phyloP scores from a whole-genome alignment of 2,113 vertebrate genomes.

The Macheiramphus alcinus region DNA sequence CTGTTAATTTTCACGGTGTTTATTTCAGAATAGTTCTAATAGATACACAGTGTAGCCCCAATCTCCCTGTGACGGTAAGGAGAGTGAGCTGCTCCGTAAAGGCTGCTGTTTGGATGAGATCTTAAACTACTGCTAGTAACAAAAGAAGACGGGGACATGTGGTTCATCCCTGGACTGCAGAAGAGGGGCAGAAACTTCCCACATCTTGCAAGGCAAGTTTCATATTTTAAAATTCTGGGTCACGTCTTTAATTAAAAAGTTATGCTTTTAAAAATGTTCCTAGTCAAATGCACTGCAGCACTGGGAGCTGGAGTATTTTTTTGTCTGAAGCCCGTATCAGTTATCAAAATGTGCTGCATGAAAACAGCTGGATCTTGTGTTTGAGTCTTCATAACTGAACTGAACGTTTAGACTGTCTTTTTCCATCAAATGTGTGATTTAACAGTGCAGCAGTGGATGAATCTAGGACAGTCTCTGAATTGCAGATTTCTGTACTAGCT shows the following conservation, averaged over 20 bases:
- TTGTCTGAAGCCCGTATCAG: neutral
- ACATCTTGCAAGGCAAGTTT: neutral
- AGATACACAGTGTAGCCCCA: neutral
- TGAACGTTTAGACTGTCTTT: slow-evolving; percentile 5
- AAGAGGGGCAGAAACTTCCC: neutral
- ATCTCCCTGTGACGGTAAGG: neutral
- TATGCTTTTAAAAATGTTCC: neutral
- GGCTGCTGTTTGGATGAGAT: neutral
- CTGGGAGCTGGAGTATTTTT: neutral
- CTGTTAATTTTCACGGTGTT: neutral
- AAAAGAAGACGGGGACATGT: neutral
- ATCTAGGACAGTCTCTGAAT: slow-evolving; percentile 35
- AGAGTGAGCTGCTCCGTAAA: neutral
- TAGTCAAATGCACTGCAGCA: neutral
- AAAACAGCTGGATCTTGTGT: neutral
- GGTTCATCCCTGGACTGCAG: neutral
- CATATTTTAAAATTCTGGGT: neutral
- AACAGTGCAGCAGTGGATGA: slow-evolving; percentile 16
- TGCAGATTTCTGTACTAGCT: slow-evolving; percentile 4
- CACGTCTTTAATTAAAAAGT: neutral
- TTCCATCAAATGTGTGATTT: slow-evolving; percentile 44
- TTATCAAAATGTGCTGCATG: neutral
- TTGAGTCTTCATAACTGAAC: neutral
- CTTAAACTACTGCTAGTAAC: neutral
- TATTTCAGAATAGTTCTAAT: neutral